Percentiles rank a stretch among this genome's conserved stretches.
Evolutionary conservation across 2,797 vertebrate species (phyloP).

Genomic region (Neosilurus mollespiculum): DNA sequence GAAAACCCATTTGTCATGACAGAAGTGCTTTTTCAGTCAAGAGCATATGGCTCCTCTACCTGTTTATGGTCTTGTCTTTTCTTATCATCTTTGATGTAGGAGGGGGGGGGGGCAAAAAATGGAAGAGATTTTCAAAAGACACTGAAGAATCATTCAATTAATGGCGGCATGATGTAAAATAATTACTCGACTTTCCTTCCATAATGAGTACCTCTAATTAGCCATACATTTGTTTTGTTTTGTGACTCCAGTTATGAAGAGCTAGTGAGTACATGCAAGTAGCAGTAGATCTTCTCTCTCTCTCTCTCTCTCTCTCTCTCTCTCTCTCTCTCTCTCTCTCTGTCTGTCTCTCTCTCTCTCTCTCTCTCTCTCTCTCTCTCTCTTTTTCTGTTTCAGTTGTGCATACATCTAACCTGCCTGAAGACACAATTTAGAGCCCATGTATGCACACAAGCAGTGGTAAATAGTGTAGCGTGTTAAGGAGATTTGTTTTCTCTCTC

Average conservation of each 20-base stretch:
- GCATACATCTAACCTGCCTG: constrained; percentile 83
- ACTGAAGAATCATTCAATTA: constrained; percentile 98
- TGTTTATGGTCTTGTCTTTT: constrained; percentile 68
- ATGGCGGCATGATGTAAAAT: constrained; percentile 99
- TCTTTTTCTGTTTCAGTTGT: constrained; percentile 40
- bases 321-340: constrained; percentile 28
- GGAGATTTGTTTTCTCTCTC: constrained; percentile 77
- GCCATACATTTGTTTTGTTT: constrained; percentile 99
- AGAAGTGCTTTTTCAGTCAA: constrained; percentile 74
- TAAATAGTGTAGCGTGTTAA: constrained; percentile 93
- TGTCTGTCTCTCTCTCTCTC: background rate
- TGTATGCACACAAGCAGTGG: constrained; percentile 87
- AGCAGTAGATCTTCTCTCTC: constrained; percentile 70
- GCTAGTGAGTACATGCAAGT: constrained; percentile 83
- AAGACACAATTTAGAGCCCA: constrained; percentile 90
- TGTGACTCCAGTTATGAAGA: constrained; percentile 90
- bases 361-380: constrained; percentile 11
- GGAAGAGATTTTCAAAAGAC: constrained; percentile 92
- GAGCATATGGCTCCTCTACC: constrained; percentile 77
- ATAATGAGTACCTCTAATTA: constrained; percentile 99
- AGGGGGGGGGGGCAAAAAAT: constrained; percentile 62
- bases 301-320: background rate
- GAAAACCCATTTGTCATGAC: constrained; percentile 77
- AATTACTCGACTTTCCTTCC: constrained; percentile 94
- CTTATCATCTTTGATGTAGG: constrained; percentile 79